Evolutionary conservation across 2,113 vertebrate genomes (phyloP).

Genomic region (Odocoileus virginianus): DNA sequence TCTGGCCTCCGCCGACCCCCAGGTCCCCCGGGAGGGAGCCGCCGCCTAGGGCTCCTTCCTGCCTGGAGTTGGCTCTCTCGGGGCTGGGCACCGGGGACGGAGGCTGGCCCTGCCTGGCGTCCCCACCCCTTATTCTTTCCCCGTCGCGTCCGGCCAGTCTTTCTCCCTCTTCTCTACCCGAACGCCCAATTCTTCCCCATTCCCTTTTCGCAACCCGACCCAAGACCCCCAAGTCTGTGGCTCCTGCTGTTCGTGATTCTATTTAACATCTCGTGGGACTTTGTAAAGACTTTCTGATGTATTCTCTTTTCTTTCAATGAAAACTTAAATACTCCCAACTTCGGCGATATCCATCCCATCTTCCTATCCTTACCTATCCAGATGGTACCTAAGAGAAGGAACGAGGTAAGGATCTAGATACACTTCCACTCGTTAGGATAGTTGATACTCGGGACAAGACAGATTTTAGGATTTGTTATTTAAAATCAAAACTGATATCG

Average conservation of each 20-base stretch:
- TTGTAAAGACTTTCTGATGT: neutral
- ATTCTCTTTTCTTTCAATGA: neutral
- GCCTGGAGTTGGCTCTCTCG: neutral
- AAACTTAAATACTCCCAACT: neutral
- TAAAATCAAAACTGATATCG: neutral
- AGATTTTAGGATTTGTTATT: neutral
- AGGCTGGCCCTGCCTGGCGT: neutral
- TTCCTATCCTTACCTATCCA: neutral
- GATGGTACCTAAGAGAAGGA: neutral
- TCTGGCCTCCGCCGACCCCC: neutral
- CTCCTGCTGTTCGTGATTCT: neutral
- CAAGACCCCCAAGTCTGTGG: neutral
- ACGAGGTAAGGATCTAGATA: neutral
- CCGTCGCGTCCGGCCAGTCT: neutral
- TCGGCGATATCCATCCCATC: neutral
- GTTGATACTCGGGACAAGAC: neutral
- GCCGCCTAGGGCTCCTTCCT: conserved; percentile 10
- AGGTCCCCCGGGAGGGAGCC: neutral
- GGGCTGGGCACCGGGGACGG: neutral
- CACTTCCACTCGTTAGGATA: neutral
- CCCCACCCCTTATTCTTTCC: conserved; percentile 11
- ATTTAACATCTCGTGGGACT: neutral
- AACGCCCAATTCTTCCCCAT: neutral
- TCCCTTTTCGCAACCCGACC: neutral
- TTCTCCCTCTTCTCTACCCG: neutral